Conservation (phyloP, 2,888 invertebrate species). For the Drosophila mayaguana region DNA sequence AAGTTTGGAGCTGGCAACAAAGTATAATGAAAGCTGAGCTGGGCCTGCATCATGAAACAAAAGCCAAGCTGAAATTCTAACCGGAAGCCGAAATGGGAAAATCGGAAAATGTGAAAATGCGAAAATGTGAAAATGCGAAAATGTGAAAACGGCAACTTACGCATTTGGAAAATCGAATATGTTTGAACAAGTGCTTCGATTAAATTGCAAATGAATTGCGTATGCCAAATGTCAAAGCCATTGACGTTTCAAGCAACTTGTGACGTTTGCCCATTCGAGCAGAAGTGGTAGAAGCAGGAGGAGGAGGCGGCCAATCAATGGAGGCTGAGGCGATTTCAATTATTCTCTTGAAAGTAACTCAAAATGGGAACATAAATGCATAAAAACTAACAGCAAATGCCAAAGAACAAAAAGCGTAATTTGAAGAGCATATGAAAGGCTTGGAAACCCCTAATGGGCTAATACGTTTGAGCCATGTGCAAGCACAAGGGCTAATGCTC, state of each 20-base stretch:
- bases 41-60: background rate
- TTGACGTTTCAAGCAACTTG: background rate
- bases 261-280: too few relatives aligned
- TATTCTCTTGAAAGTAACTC: background rate
- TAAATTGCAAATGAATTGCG: slow-evolving; percentile 8
- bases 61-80: slow-evolving; percentile 14
- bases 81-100: slow-evolving; percentile 39
- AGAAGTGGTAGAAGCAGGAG: background rate
- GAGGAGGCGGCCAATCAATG: background rate
- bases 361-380: background rate
- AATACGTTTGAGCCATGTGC: background rate
- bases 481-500: background rate
- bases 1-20: slow-evolving; percentile 44
- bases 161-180: slow-evolving; percentile 22
- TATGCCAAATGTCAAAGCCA: slow-evolving; percentile 13
- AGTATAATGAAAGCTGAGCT: slow-evolving; percentile 28
- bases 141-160: slow-evolving; percentile 21
- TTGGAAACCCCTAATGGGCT: background rate
- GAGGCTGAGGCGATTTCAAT: background rate
- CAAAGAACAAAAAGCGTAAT: background rate
- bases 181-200: slow-evolving; percentile 1
- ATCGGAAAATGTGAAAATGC: too few relatives aligned
- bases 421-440: background rate
- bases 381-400: background rate
- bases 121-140: background rate